Percentiles rank a stretch among this genome's conserved stretches.
phyloP scores from a whole-genome alignment of 1,140 invertebrate species.

The Sycophila sp. region DNA sequence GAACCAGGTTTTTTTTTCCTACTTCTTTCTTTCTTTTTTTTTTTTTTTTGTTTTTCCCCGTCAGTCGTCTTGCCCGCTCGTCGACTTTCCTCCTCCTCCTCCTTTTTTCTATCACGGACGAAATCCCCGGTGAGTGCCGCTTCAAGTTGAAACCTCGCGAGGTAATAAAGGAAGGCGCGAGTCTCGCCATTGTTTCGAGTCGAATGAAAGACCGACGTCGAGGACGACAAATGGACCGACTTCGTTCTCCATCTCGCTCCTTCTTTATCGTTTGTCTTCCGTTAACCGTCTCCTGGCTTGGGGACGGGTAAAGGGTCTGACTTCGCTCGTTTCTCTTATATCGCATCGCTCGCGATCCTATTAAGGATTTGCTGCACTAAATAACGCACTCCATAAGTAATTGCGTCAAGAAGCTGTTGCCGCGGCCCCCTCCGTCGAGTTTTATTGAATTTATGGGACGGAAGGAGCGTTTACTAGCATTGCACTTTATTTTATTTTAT shows the following conservation, averaged over 20 bases:
- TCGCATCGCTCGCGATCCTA: neutral
- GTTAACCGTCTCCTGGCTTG: neutral
- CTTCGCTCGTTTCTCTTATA: neutral
- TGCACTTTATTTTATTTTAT: too few relatives aligned
- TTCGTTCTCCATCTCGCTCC: neutral
- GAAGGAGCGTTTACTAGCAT: too few relatives aligned
- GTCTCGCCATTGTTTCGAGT: neutral
- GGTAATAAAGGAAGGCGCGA: slow-evolving; percentile 7
- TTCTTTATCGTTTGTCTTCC: neutral
- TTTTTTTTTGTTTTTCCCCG: too few relatives aligned
- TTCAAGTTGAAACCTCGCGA: neutral
- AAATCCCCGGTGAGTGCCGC: too few relatives aligned
- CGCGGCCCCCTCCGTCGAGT: too few relatives aligned
- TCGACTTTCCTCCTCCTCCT: too few relatives aligned
- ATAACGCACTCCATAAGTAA: too few relatives aligned
- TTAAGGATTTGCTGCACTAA: too few relatives aligned
- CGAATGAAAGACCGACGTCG: neutral
- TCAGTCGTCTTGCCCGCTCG: too few relatives aligned
- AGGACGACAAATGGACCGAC: slow-evolving; percentile 12
- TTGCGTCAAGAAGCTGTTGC: too few relatives aligned
- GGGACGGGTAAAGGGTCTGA: neutral
- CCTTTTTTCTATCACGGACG: neutral
- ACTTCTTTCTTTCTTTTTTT: neutral
- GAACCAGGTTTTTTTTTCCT: too few relatives aligned
- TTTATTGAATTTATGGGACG: too few relatives aligned